phyloP scores from a whole-genome alignment of 53 echinoderm and acorn worm species.

The Arbacia lixula region DNA sequence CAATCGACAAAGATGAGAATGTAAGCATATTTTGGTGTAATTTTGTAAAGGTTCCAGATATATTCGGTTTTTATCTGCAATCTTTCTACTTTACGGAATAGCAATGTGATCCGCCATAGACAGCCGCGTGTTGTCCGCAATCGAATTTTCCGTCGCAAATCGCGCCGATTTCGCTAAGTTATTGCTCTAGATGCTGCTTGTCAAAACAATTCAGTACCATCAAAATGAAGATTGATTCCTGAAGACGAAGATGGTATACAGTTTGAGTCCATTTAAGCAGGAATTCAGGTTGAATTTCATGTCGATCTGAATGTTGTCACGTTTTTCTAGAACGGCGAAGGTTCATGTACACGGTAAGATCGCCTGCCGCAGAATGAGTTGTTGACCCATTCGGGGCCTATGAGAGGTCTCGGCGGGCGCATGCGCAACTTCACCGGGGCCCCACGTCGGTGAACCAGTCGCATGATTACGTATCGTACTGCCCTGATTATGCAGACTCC shows the following conservation, averaged over 20 bases:
- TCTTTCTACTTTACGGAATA: not conserved
- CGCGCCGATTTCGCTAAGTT: slow-evolving; percentile 47
- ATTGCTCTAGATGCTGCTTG: slow-evolving; percentile 47
- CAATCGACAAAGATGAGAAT: slow-evolving; percentile 99
- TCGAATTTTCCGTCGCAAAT: slow-evolving; percentile 40
- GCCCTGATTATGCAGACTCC: slow-evolving; percentile 3
- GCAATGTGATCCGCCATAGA: slow-evolving; percentile 38
- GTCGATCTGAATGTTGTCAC: slow-evolving; percentile 28
- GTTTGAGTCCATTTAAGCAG: not conserved
- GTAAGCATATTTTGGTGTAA: slow-evolving; percentile 75
- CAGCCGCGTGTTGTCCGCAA: slow-evolving; percentile 33
- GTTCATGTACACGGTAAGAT: slow-evolving; percentile 84
- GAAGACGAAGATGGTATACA: slow-evolving; percentile 59
- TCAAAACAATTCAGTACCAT: slow-evolving; percentile 47
- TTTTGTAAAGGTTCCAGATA: slow-evolving; percentile 24
- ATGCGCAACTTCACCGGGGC: slow-evolving; percentile 62
- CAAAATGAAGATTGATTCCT: slow-evolving; percentile 54
- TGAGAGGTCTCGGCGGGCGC: slow-evolving; percentile 91
- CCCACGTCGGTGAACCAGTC: slow-evolving; percentile 40
- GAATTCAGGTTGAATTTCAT: slow-evolving; percentile 16
- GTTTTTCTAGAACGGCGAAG: slow-evolving; percentile 12
- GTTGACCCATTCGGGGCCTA: slow-evolving; percentile 95
- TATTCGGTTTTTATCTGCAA: slow-evolving; percentile 10
- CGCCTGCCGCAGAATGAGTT: slow-evolving; percentile 93
- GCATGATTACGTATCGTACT: not conserved